Percentiles rank a stretch among this genome's conserved stretches.
These are phyloP conservation scores for Frankliniella intonsa DNA, from an alignment of 2,888 invertebrate species.

Conservation along the genomic window DNA sequence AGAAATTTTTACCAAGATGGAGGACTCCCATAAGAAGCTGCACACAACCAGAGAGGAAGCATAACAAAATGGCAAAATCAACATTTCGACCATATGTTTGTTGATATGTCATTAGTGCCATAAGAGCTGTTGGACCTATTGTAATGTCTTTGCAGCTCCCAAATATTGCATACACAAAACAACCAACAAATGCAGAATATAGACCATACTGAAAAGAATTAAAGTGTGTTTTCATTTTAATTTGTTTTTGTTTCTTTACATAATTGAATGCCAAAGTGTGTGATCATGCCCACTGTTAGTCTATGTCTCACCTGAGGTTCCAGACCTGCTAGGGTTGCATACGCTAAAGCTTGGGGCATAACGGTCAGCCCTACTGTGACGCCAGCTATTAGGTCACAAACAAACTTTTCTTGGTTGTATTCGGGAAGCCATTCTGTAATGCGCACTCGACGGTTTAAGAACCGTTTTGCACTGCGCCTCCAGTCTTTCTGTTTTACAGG, in stretches of 20 bases:
- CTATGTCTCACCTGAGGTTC: constrained; percentile 66
- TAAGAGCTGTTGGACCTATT: constrained; percentile 87
- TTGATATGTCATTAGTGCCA: constrained; percentile 86
- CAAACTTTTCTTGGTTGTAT: constrained; percentile 68
- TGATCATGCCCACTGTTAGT: neutral
- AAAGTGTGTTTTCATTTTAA: too few species aligned
- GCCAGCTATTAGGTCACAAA: constrained; percentile 85
- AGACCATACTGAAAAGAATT: constrained; percentile 73
- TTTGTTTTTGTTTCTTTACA: neutral
- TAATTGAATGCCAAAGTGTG: neutral
- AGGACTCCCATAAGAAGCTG: constrained; percentile 77
- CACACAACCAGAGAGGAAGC: constrained; percentile 75
- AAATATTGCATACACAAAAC: constrained; percentile 83
- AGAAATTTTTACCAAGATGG: constrained; percentile 64
- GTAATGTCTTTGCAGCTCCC: constrained; percentile 86
- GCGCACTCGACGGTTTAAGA: constrained; percentile 50
- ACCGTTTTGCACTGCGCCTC: constrained; percentile 2
- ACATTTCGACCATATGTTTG: constrained; percentile 63
- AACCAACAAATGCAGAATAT: constrained; percentile 91
- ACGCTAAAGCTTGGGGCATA: constrained; percentile 88
- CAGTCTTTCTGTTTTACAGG: neutral
- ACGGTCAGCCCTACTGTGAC: constrained; percentile 89
- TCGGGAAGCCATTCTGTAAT: constrained; percentile 68
- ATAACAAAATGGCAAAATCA: constrained; percentile 76
- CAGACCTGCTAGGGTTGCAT: constrained; percentile 82